These are phyloP conservation scores for Silurus asotus DNA, from an alignment of 2,113 vertebrate genomes.

Conservation along the genomic window DNA sequence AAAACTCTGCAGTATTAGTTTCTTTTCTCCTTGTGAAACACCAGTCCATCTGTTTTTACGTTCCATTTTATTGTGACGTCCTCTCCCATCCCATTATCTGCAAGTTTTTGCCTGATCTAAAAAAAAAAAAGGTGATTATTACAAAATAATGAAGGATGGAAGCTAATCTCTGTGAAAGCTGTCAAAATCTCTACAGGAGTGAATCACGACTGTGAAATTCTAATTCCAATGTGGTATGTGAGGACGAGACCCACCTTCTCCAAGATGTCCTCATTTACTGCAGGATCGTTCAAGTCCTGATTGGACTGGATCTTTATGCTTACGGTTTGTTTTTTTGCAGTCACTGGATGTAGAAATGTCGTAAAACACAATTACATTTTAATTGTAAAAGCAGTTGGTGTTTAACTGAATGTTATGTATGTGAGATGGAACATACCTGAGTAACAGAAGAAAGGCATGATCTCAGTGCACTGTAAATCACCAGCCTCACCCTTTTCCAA, in stretches of 20 bases:
- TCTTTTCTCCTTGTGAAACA: not conserved
- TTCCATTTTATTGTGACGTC: not conserved
- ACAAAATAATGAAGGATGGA: not conserved
- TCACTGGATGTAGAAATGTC: not conserved
- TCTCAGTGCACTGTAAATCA: not conserved
- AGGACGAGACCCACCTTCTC: slow-evolving; percentile 14
- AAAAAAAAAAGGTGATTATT: not conserved
- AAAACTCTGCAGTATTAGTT: not conserved
- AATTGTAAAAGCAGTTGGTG: not conserved
- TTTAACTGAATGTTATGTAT: not conserved
- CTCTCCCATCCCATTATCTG: not conserved
- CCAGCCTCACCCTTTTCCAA: fast-evolving
- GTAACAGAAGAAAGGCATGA: slow-evolving; percentile 14
- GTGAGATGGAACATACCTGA: no score
- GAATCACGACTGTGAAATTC: no score
- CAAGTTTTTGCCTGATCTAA: not conserved
- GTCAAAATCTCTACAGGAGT: not conserved
- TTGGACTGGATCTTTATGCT: not conserved
- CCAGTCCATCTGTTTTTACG: not conserved
- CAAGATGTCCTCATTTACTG: not conserved
- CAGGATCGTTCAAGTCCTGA: not conserved
- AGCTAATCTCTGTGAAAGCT: not conserved
- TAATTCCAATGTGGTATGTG: no score
- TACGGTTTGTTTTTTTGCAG: not conserved
- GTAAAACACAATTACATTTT: not conserved